Base-by-base conservation (phyloP, 2,888 invertebrate species). In the Drosophila histrio region DNA sequence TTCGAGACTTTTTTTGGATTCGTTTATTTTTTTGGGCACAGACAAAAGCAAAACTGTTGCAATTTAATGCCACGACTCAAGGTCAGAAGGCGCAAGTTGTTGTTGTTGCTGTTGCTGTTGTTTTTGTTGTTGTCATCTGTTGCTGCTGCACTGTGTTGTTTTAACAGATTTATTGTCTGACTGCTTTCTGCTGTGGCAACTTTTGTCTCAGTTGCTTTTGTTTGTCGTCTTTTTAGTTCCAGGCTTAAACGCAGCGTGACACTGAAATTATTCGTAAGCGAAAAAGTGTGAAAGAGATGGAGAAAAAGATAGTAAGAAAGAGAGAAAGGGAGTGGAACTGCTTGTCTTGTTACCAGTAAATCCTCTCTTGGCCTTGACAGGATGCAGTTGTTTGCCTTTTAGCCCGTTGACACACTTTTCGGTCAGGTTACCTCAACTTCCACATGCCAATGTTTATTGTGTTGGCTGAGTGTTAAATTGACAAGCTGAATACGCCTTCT, bases 61-160 rank as follows among this genome's bases (percentile, higher is more conserved):
- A 79, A 79, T 77, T 84, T 86, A 83, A 86, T 69, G 77, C 77
- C 71, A 65, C 61, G 19, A 59, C 79, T 68, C 84, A 86, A 84
- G 84, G 84, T 87, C 84, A 67, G 60, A 67, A 86, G 78, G 80
- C 71, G 54, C 68, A 59, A 75, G 34, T 39, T 54, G 57, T 52
- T 47, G 52, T 60, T 65, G 41, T 63, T 66, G 56, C 34, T 60
- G 53, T 44, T 49, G 66, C 30, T 65, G 67, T 43, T 26, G 22
- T 41, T 54, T 56, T 36, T 49, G 52, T 58, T 64, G 41, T 62
- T 66, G 58, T 71, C n/a, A n/a, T n/a, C n/a, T 77, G 41, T 44
- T 54, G 58, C 62, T 65, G 32, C 28, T 53, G 58, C 28, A 56
- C 17, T 28, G 41, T 58, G 57, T 52, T 53, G 67, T 34, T 68